Base-by-base conservation (phyloP, 2,888 invertebrate species). In the Nomada goodeniana region DNA sequence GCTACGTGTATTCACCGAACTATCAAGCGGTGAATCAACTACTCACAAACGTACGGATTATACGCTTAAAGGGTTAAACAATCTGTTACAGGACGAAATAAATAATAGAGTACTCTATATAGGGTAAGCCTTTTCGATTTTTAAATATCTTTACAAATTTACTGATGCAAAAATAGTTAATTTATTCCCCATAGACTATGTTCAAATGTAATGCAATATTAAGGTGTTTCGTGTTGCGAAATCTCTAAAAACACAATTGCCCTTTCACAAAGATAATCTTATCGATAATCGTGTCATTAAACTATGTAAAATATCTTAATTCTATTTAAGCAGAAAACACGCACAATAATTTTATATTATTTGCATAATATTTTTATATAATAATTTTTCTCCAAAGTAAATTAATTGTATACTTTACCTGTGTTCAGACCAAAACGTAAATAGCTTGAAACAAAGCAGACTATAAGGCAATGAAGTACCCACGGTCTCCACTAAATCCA, bases 401-500 rank as follows among this genome's bases (percentile, higher is more conserved):
- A 3, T 7, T 55, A 11, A 47, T 10, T 53, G 42, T 15, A 15
- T 13, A 26, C 13, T 76, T 86, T 76, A 87, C 86, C 81, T 42
- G 10, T 59, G 71, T 44, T 86, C 82, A 2, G 23, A 26, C 83
- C 88, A 86, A 10, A 86, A 59, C 4, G 61, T 53, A 36, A 86
- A 52, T 69, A 86, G 44, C 36, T 86, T 86, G 23, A 83, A 52
- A 10, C 23, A 78, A 0, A 85, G 42, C 2, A 86, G 57, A 9
- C 5, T 78, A 10, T 88, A 72, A 4, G 86, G 79, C 29, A 86
- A 60, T 2, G 71, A 63, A 15, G 80, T 81, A 36, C 88, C 82
- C 18, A 86, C 57, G 15, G 74, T 10, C 0, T 86, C 86, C 23
- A 88, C 50, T 7, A 88, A 53, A 29, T 88, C 52, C 4, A 53